phyloP scores from a whole-genome alignment of 2,888 invertebrate species.

The Acanthoscelides obtectus region DNA sequence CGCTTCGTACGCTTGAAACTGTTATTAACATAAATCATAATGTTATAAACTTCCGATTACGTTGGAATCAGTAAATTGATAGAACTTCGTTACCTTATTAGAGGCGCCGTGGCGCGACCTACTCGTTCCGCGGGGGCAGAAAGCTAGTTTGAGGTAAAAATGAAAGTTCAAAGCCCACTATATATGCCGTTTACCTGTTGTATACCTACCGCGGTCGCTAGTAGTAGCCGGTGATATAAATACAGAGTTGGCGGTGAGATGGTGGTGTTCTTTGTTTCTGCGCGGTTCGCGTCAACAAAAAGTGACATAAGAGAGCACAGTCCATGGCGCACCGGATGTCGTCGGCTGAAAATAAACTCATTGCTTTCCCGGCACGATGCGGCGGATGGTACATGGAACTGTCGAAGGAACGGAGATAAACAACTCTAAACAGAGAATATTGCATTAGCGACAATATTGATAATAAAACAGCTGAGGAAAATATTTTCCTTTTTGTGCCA shows the following conservation, averaged over 20 bases:
- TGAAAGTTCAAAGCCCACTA: neutral
- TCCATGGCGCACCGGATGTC: neutral
- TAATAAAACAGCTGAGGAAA: too few species aligned
- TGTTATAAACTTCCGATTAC: too few species aligned
- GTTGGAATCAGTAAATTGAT: too few species aligned
- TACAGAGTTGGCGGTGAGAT: neutral
- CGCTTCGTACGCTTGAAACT: too few species aligned
- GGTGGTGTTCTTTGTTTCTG: neutral
- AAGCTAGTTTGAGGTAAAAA: too few species aligned
- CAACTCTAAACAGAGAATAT: neutral
- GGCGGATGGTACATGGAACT: neutral
- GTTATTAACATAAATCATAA: too few species aligned
- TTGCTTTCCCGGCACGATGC: neutral
- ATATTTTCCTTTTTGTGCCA: too few species aligned
- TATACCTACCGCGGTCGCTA: neutral
- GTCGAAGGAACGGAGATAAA: neutral
- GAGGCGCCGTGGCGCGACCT: too few species aligned
- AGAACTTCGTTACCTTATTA: too few species aligned
- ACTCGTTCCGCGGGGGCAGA: too few species aligned
- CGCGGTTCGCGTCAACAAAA: neutral
- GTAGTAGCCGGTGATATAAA: neutral
- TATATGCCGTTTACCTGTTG: neutral
- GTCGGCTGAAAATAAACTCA: neutral
- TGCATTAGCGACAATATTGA: too few species aligned
- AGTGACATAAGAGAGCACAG: neutral